Base-by-base conservation (phyloP, 1,140 invertebrate genomes). In the Manduca sexta region DNA sequence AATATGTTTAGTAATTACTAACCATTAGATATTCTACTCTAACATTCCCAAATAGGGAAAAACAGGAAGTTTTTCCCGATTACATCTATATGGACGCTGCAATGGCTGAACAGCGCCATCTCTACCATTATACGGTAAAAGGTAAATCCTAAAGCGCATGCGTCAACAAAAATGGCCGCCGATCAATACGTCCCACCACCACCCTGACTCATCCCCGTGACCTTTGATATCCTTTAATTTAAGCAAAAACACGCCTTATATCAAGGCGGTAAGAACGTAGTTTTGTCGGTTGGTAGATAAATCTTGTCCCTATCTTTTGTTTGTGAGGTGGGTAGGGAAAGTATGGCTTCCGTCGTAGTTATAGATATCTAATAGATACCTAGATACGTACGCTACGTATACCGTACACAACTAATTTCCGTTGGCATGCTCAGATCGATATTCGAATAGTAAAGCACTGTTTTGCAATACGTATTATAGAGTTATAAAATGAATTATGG, bases 131-230 rank as follows among this genome's bases (percentile, higher is more conserved):
- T 38, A 26, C 11, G 46, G 52, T 40, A 57, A 60, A 56, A 52
- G 17, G 21, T 17, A 16, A 45, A 35, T 45, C 1, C 11, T 12
- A 66, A 31, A 14, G 63, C 75, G 77, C 80, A 80, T 74, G 77
- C 69, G 72, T 62, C 62, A 69, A 64, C 64, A 71, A 83, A 78
- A 52, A 84, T 84, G 80, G 80, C 77, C 55, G 70, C 58, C 72
- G 65, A 83, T 83, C 79, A 73, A 83, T 83, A 79, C 56, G n/a
- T n/a, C n/a, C n/a, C 21, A 44, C 37, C 56, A 49, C 72, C 79
- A 73, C 76, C 74, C 74, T 55, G 54, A 55, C 61, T 51, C 55
- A 59, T 57, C 69, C 74, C 79, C 60, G 52, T 57, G 33, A 33
- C 29, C 15, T 44, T 33, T 49, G 30, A 42, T 33, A 13, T 41